Evolutionary conservation across 2,797 vertebrate genomes (phyloP).

Genomic region (Knipowitschia caucasica): DNA sequence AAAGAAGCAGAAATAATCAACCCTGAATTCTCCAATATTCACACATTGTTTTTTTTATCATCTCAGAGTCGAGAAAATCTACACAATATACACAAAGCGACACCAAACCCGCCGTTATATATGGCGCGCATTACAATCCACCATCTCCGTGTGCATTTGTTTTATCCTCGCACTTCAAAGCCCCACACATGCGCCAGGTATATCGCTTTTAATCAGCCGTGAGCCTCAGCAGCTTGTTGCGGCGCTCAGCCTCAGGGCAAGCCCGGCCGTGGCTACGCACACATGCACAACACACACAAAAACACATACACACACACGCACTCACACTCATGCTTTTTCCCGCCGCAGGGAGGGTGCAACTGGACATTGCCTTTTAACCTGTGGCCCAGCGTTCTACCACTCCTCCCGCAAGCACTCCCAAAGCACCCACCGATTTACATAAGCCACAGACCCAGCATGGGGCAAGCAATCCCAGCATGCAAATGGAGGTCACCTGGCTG

Average conservation of each 20-base stretch:
- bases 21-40: too few relatives aligned
- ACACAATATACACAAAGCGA: slow-evolving; percentile 30
- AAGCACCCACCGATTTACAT: slow-evolving; percentile 51
- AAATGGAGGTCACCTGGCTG: slow-evolving; percentile 58
- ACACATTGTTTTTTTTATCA: not conserved
- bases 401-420: not conserved
- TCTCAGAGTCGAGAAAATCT: not conserved
- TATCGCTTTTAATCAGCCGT: slow-evolving; percentile 60
- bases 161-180: slow-evolving; percentile 66
- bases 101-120: slow-evolving; percentile 39
- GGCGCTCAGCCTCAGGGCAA: slow-evolving; percentile 47
- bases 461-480: slow-evolving; percentile 51
- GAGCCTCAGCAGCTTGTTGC: slow-evolving; percentile 58
- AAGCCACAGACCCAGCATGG: slow-evolving; percentile 24
- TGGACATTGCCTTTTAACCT: slow-evolving; percentile 39
- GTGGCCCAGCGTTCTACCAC: slow-evolving; percentile 11
- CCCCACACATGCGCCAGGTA: slow-evolving; percentile 53
- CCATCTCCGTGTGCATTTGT: slow-evolving; percentile 50
- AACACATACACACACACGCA: not conserved
- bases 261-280: slow-evolving; percentile 8
- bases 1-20: too few relatives aligned
- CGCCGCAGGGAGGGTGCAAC: slow-evolving; percentile 49
- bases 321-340: slow-evolving; percentile 32
- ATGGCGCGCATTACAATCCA: slow-evolving; percentile 55
- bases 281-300: not conserved